A percentile compares a stretch with the other conserved stretches of the same genome.
Evolutionary conservation across 2,797 vertebrate species (phyloP).

Genomic region (Thripadectes ignobilis): DNA sequence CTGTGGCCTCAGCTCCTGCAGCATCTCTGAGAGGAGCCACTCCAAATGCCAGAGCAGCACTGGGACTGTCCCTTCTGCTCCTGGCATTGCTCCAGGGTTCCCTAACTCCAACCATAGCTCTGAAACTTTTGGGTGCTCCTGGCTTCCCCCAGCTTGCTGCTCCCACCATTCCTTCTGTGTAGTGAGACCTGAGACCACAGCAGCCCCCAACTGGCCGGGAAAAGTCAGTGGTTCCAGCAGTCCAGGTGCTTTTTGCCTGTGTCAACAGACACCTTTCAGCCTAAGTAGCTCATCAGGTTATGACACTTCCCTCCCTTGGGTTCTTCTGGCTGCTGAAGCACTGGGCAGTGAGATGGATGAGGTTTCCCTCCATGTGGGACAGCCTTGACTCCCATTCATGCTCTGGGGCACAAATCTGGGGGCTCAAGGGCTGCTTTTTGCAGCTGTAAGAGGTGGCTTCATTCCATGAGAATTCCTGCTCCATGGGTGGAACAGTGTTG

Average conservation of each 20-base stretch:
- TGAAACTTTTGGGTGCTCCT: background rate
- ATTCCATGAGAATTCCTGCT: background rate
- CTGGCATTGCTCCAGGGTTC: background rate
- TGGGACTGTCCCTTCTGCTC: background rate
- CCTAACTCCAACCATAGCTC: background rate
- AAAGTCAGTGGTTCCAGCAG: background rate
- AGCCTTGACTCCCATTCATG: background rate
- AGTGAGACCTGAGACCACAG: background rate
- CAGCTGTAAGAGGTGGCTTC: background rate
- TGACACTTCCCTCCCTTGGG: background rate
- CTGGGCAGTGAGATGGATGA: background rate
- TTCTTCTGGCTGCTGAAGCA: background rate
- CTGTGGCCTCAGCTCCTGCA: background rate
- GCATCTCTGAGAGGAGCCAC: background rate
- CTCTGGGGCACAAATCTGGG: background rate
- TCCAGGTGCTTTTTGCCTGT: background rate
- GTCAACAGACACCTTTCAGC: background rate
- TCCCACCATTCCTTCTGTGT: background rate
- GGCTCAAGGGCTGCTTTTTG: background rate
- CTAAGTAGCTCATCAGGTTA: background rate
- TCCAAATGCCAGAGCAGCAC: background rate
- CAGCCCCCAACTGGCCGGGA: background rate
- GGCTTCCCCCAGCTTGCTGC: background rate
- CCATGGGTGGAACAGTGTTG: fast-evolving
- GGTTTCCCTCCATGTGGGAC: background rate